Evolutionary conservation across 2,888 invertebrate species (phyloP).

Genomic region (Melolontha melolontha): DNA sequence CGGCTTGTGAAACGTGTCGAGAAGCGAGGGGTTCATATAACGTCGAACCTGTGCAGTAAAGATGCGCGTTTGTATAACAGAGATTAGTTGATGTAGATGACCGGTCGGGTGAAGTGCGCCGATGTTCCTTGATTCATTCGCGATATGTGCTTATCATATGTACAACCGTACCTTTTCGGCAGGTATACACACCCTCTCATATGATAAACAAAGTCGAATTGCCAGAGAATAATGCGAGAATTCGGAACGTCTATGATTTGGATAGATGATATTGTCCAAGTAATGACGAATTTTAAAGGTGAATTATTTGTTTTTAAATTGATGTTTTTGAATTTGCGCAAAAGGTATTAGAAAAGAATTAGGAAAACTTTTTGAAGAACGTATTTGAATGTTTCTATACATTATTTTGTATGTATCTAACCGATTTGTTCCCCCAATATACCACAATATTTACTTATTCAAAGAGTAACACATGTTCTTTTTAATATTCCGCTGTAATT

Average conservation of each 20-base stretch:
- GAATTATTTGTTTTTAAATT: constrained; percentile 1
- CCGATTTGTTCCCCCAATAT: too few species aligned
- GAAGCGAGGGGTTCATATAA: constrained; percentile 10
- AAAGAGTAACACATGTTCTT: too few species aligned
- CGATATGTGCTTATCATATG: constrained; percentile 25
- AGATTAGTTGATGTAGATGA: constrained; percentile 34
- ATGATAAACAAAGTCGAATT: constrained; percentile 21
- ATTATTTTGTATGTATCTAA: too few species aligned
- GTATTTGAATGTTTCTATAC: too few species aligned
- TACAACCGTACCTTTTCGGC: constrained; percentile 2
- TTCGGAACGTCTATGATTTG: background rate
- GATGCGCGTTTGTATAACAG: constrained; percentile 23
- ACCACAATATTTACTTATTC: too few species aligned
- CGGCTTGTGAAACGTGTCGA: background rate
- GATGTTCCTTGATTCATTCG: constrained; percentile 18
- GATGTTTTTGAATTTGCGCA: background rate
- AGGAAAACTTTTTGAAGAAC: background rate
- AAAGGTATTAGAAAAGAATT: background rate
- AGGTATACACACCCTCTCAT: constrained; percentile 19
- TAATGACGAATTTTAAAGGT: constrained; percentile 26
- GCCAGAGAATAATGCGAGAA: constrained; percentile 1
- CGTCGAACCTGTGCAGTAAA: constrained; percentile 25
- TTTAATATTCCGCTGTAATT: too few species aligned
- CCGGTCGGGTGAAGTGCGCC: constrained; percentile 16
- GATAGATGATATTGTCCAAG: constrained; percentile 7